Conservation (phyloP, 1,140 invertebrate genomes). For the Rhyacophila brunnea region DNA sequence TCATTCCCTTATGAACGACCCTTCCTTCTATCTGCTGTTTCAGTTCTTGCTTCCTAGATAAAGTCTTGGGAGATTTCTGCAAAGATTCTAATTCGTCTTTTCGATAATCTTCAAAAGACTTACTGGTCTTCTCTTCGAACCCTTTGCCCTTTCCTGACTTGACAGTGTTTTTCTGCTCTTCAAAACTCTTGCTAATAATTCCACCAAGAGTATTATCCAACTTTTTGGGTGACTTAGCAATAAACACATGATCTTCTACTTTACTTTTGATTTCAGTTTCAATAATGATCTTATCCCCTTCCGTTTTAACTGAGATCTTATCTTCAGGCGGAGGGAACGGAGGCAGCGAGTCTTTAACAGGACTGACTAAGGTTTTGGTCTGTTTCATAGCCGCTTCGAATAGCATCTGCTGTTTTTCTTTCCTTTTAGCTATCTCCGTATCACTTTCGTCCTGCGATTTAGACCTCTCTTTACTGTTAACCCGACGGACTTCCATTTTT, state of each 20-base stretch:
- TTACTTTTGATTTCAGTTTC: constrained; percentile 63
- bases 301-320: constrained; percentile 61
- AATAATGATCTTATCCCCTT: constrained; percentile 64
- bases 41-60: constrained; percentile 60
- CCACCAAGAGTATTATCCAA: constrained; percentile 62
- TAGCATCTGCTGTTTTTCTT: constrained; percentile 68
- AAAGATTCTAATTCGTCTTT: constrained; percentile 54
- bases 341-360: constrained; percentile 64
- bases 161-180: constrained; percentile 55
- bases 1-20: constrained; percentile 58
- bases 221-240: constrained; percentile 68
- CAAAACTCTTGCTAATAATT: constrained; percentile 67
- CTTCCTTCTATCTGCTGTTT: constrained; percentile 62
- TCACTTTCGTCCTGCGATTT: constrained; percentile 69
- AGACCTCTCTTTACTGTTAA: constrained; percentile 63
- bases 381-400: constrained; percentile 70
- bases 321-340: constrained; percentile 68
- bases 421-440: constrained; percentile 64
- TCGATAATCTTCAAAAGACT: constrained; percentile 60
- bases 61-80: constrained; percentile 59
- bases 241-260: constrained; percentile 64
- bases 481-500: constrained; percentile 59
- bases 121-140: constrained; percentile 59
- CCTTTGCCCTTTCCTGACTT: constrained; percentile 60
- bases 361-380: constrained; percentile 67